phyloP scores from a whole-genome alignment of 1,140 invertebrate species.

The Ericerus pela region DNA sequence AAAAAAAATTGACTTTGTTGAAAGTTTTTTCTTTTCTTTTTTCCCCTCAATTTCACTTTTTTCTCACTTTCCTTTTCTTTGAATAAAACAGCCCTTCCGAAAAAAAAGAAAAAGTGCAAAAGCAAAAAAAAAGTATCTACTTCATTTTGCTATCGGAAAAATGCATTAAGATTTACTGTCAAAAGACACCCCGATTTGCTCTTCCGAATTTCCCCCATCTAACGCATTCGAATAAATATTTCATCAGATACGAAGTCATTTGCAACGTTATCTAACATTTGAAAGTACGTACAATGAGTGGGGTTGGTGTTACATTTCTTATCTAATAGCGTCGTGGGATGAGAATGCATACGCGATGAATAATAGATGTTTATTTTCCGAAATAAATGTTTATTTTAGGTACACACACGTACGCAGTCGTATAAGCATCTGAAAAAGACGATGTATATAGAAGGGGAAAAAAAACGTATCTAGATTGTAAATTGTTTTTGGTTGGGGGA shows the following conservation, averaged over 20 bases:
- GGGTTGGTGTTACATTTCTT: constrained; percentile 3
- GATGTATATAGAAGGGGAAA: too few relatives aligned
- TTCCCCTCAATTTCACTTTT: too few relatives aligned
- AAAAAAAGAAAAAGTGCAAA: too few relatives aligned
- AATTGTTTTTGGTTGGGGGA: neutral
- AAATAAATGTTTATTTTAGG: constrained; percentile 4
- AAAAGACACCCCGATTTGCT: neutral
- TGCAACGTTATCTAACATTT: neutral
- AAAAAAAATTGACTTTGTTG: too few relatives aligned
- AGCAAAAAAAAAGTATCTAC: constrained; percentile 3
- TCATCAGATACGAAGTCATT: constrained; percentile 3
- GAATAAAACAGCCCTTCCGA: too few relatives aligned
- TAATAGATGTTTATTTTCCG: neutral
- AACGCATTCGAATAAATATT: constrained; percentile 9
- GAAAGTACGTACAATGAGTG: neutral
- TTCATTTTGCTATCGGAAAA: neutral
- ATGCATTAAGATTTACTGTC: constrained; percentile 7
- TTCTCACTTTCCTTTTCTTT: too few relatives aligned
- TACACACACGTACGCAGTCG: too few relatives aligned
- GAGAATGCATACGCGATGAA: constrained; percentile 3
- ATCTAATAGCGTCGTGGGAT: constrained; percentile 1
- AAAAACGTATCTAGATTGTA: too few relatives aligned
- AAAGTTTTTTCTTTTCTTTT: too few relatives aligned
- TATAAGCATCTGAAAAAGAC: too few relatives aligned
- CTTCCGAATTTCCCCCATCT: neutral